Percentiles rank a stretch among this genome's conserved stretches.
These are phyloP conservation scores for Machimus rusticus DNA, from an alignment of 2,888 invertebrate species.

Conservation along the genomic window DNA sequence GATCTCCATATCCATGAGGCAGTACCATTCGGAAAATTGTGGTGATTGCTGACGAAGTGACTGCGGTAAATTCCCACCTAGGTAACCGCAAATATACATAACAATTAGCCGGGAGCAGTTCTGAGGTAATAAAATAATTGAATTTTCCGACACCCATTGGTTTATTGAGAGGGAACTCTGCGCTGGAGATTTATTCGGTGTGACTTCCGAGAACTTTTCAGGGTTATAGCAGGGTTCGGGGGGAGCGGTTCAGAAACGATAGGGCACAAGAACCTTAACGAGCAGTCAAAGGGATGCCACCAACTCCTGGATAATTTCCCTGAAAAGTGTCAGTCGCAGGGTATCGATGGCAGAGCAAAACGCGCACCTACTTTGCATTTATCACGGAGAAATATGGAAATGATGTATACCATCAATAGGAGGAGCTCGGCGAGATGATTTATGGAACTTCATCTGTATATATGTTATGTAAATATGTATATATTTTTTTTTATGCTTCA, in stretches of 20 bases:
- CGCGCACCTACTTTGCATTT: conserved; percentile 42
- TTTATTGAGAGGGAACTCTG: not conserved
- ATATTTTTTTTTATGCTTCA: not conserved
- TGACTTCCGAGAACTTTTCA: not conserved
- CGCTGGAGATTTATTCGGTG: not conserved
- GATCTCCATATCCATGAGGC: not conserved
- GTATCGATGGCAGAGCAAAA: conserved; percentile 31
- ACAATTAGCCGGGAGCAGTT: not conserved
- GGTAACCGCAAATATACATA: not conserved
- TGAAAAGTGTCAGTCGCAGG: conserved; percentile 43
- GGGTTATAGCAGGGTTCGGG: not conserved
- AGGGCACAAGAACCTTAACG: not conserved
- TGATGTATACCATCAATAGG: conserved; percentile 46
- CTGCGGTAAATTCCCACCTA: not conserved
- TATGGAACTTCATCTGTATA: conserved; percentile 42
- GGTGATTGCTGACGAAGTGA: not conserved
- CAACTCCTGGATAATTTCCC: conserved; percentile 34
- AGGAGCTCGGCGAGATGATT: conserved; percentile 43
- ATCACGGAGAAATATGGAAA: conserved; percentile 45
- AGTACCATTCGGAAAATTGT: not conserved
- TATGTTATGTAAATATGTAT: no score
- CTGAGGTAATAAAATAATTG: not conserved
- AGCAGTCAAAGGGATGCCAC: not conserved
- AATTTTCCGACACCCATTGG: not conserved
- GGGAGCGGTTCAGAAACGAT: not conserved